Conservation (phyloP, 2,797 vertebrate species). For the Iguana delicatissima region DNA sequence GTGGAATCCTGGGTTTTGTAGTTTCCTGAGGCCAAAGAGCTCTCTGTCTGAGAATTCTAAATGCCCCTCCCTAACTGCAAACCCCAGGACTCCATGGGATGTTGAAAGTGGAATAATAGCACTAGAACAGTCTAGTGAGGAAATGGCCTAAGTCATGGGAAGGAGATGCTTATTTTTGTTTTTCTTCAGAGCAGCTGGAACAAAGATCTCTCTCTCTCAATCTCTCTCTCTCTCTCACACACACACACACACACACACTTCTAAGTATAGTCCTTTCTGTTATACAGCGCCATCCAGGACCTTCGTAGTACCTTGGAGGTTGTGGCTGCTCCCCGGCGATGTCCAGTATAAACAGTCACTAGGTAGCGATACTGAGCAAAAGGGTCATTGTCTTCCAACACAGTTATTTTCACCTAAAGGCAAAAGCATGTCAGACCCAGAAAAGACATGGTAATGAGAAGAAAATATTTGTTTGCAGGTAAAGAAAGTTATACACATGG, state of each 20-base stretch:
- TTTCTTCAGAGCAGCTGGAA: too few species aligned
- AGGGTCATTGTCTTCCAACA: conserved; percentile 93
- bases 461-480: background rate
- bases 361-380: conserved; percentile 93
- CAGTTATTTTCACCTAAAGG: conserved; percentile 89
- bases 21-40: too few species aligned
- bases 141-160: background rate
- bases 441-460: background rate
- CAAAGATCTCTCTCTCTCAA: too few species aligned
- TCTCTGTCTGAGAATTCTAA: too few species aligned
- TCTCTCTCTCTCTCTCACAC: too few species aligned
- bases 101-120: too few species aligned
- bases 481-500: background rate
- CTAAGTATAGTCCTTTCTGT: background rate
- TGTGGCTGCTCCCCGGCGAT: conserved; percentile 90
- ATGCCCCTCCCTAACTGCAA: too few species aligned
- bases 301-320: conserved; percentile 87
- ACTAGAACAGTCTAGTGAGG: too few species aligned
- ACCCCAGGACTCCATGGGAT: too few species aligned
- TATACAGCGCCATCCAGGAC: background rate
- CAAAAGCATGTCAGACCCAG: background rate
- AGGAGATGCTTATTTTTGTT: background rate
- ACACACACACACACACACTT: too few species aligned
- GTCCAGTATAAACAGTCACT: conserved; percentile 90
- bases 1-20: too few species aligned